Base-by-base conservation (phyloP, 64 coral and sea anemone species). In the Hydrozoanthus tunicans region DNA sequence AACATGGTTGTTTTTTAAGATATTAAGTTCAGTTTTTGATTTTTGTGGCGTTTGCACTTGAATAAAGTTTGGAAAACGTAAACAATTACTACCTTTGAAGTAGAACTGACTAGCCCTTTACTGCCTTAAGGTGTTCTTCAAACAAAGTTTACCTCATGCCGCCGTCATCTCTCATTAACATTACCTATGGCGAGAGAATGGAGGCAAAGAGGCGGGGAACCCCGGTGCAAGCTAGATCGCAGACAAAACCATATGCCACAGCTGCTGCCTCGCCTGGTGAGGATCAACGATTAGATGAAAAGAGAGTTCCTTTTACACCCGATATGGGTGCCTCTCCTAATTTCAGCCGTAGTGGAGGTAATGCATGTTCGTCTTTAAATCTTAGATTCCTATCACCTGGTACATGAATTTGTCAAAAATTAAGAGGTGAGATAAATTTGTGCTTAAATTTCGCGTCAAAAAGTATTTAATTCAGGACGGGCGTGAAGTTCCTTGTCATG, bases 161-260 rank as follows among this genome's bases (percentile, higher is more conserved):
- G 3, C 77, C 92, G 7, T 76, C 84, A 8, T 89, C 92, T 77
- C 89, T 97, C 58, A 83, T 97, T 64, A 92, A 97, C 62, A 70
- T 97, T 32, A 92, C 89, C 15, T 92, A 94, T 56, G 95, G 95
- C 51, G 92, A 94, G 78, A 83, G 95, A 70, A 61, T 86, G 76
- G 95, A 97, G 64, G 90, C 83, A 25, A 89, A 78, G 10, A 97
- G 94, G 62, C 57, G 86, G 80, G 86, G 92, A 15, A 58, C 86
- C 4, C 65, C 64, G 27, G 56, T 60, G 59, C 92, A 88, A 24
- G 66, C 86, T 1, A 68, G 69, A 93, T 43, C 85, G 0, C 77
- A 61, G 57, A 90, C 78, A n/a, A 89, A 90, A 25, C 13, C 77
- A 4, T 74, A 89, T 77, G 59, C 32, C 32, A 43, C 85, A 11